Base-by-base conservation (phyloP, 2,888 invertebrate species). In the Sphaeridia pumilis region DNA sequence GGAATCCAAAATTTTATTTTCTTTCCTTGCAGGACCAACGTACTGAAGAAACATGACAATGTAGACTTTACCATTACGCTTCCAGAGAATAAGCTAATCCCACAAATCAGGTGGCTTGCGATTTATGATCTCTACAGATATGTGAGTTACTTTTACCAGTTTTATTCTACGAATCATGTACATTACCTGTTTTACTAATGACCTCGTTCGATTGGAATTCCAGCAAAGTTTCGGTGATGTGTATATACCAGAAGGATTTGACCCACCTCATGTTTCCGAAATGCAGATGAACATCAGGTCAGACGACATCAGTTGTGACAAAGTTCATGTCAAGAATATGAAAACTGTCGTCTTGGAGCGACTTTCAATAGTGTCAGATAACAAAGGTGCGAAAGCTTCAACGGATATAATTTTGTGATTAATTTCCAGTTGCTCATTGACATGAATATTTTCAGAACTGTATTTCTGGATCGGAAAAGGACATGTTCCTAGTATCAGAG, bases 381-480 rank as follows among this genome's bases (percentile, higher is more conserved):
- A 60, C 45, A 54, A 60, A 48, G 60, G 60, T 58, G 31, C 4
- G 27, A 10, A 5, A 20, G 10, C 21, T 20, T 3, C 22, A 43
- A 43, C 17, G 38, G 25, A 52, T 22, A 14, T n/a, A 46, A 55
- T 27, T 1, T n/a, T n/a, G n/a, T 17, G 17, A 10, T 20, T 20
- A 10, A 38, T 38, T 38, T n/a, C n/a, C n/a, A n/a, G n/a, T n/a
- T n/a, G n/a, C n/a, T n/a, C n/a, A n/a, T n/a, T n/a, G n/a, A 38
- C 17, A 14, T 38, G 17, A 5, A 12, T 38, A 38, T 38, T 38
- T 63, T 52, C 64, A 67, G 81, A 82, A 61, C 82, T 85, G 1
- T 85, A 83, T 70, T 90, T 92, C 72, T 88, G 87, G 86, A 81
- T 83, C 1, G 92, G 92, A 10, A 82, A 84, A 53, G 90, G 90